Percentiles rank a stretch among this genome's conserved stretches.
phyloP scores from a whole-genome alignment of 2,113 vertebrate species.

The Aix galericulata region DNA sequence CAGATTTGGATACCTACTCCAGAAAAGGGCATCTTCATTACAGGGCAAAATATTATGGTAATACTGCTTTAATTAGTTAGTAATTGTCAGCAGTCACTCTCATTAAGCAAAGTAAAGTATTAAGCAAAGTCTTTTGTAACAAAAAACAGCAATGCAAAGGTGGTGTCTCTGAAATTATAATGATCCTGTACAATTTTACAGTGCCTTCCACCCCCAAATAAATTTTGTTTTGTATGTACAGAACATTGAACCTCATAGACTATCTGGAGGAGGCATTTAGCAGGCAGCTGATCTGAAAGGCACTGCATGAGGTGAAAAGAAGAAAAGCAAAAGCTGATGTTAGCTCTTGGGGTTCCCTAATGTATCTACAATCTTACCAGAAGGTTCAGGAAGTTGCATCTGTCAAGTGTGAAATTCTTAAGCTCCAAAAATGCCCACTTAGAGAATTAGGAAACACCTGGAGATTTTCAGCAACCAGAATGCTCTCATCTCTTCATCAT shows the following conservation, averaged over 20 bases:
- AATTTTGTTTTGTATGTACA: not conserved
- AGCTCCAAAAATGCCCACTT: conserved; percentile 38
- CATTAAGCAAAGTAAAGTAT: not conserved
- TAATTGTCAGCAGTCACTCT: not conserved
- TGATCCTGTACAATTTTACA: not conserved
- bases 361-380: not conserved
- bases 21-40: not conserved
- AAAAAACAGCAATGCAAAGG: not conserved
- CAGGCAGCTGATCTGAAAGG: conserved; percentile 2
- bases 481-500: conserved; percentile 8
- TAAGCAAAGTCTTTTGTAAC: not conserved
- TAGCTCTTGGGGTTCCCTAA: conserved; percentile 1
- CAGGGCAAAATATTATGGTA: not conserved
- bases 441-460: conserved; percentile 62
- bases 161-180: not conserved
- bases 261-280: conserved; percentile 26
- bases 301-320: not conserved
- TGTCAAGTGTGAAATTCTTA: conserved; percentile 64
- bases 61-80: not conserved
- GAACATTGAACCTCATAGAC: not conserved
- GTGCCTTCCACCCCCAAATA: not conserved
- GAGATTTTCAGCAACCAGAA: conserved; percentile 24
- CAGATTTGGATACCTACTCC: not conserved
- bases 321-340: not conserved
- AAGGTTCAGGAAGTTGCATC: conserved; percentile 45